phyloP scores from a whole-genome alignment of 2,888 invertebrate species.

The Sinotaia quadrata region DNA sequence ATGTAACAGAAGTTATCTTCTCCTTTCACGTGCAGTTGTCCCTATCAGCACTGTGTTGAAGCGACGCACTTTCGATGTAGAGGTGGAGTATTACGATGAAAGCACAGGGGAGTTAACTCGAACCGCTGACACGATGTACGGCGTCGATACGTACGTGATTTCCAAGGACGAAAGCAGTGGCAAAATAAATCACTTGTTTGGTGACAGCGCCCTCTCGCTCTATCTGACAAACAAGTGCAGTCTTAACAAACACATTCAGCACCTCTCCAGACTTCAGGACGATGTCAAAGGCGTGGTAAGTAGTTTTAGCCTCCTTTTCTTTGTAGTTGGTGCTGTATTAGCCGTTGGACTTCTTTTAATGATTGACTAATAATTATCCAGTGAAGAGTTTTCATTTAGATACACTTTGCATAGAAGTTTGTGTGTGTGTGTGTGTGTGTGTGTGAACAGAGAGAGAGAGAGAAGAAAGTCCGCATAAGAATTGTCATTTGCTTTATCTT shows the following conservation, averaged over 20 bases:
- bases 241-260: slow-evolving; percentile 53
- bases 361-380: too few species aligned
- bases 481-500: too few species aligned
- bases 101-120: slow-evolving; percentile 42
- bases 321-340: too few species aligned
- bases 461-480: too few species aligned
- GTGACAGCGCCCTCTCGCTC: slow-evolving; percentile 49
- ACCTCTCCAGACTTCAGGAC: slow-evolving; percentile 54
- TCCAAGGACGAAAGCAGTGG: slow-evolving; percentile 46
- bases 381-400: neutral
- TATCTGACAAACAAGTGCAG: slow-evolving; percentile 54
- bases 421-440: too few species aligned
- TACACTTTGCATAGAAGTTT: neutral
- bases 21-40: slow-evolving; percentile 49
- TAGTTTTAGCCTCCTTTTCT: too few species aligned
- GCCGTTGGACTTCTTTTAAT: too few species aligned
- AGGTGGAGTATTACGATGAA: slow-evolving; percentile 51
- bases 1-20: too few species aligned
- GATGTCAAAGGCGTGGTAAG: slow-evolving; percentile 55
- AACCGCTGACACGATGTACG: slow-evolving; percentile 47
- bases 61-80: slow-evolving; percentile 51
- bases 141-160: slow-evolving; percentile 54
- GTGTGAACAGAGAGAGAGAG: too few species aligned
- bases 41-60: slow-evolving; percentile 48
- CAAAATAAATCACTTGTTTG: slow-evolving; percentile 49